phyloP scores from a whole-genome alignment of 2,888 invertebrate species.

The Keiferia lycopersicella region DNA sequence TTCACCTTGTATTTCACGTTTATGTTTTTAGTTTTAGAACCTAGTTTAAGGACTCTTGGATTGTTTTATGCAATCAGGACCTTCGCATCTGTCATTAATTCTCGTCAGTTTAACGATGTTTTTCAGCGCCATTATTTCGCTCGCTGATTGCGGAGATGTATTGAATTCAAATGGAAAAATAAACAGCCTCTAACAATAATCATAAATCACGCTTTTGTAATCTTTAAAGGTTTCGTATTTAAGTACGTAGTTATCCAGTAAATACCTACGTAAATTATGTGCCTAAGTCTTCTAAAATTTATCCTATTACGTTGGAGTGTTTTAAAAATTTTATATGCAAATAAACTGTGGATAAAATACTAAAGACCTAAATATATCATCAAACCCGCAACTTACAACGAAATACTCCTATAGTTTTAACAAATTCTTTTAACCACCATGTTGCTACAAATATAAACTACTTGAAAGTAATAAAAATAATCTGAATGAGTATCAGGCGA shows the following conservation, averaged over 20 bases:
- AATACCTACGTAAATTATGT: too few species aligned
- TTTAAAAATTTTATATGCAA: too few species aligned
- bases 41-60: background rate
- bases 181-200: background rate
- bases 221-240: background rate
- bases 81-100: conserved; percentile 2
- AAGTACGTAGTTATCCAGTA: too few species aligned
- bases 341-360: too few species aligned
- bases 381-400: too few species aligned
- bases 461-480: too few species aligned
- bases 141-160: conserved; percentile 28
- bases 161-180: conserved; percentile 31
- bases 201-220: conserved; percentile 7
- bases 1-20: background rate
- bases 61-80: background rate
- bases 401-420: too few species aligned
- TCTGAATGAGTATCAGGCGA: background rate
- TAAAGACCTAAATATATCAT: too few species aligned
- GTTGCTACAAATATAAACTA: too few species aligned
- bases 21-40: background rate
- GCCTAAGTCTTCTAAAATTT: too few species aligned
- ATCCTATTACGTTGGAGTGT: too few species aligned
- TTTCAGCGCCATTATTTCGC: conserved; percentile 21
- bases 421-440: too few species aligned
- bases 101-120: background rate